Percentiles rank a stretch among this genome's conserved stretches.
Conservation (phyloP, 2,113 vertebrate species). For the Fulmarus glacialis region DNA sequence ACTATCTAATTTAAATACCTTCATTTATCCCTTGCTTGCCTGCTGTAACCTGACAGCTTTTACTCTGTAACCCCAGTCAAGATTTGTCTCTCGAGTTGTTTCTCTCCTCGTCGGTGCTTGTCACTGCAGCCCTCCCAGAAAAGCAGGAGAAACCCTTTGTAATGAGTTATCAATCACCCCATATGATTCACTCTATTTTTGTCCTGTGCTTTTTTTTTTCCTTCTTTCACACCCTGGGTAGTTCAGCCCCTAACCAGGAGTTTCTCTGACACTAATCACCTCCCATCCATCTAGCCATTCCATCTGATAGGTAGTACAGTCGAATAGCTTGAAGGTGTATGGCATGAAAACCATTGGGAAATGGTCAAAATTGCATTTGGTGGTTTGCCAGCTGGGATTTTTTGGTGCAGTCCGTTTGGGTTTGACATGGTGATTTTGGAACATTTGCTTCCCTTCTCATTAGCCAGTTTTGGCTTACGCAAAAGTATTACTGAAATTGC, state of each 20-base stretch:
- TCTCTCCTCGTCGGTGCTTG: rapidly evolving
- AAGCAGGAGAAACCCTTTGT: background rate
- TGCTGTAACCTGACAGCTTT: background rate
- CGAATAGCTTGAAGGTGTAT: background rate
- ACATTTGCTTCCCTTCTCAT: background rate
- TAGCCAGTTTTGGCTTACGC: background rate
- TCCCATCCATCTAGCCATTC: background rate
- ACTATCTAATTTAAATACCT: background rate
- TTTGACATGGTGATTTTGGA: background rate
- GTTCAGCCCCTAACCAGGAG: background rate
- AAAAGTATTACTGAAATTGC: background rate
- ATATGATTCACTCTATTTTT: background rate
- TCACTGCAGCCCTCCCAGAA: background rate
- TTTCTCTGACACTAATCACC: background rate
- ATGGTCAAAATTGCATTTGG: background rate
- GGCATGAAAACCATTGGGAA: background rate
- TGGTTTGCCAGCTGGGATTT: background rate
- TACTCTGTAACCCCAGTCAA: background rate
- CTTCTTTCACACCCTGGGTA: background rate
- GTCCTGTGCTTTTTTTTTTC: background rate
- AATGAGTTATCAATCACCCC: background rate
- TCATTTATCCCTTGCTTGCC: background rate
- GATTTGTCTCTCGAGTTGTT: background rate
- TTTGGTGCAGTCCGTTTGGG: background rate
- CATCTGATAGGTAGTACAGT: background rate